phyloP scores from a whole-genome alignment of 1,140 invertebrate genomes.

The Eumaeus atala region DNA sequence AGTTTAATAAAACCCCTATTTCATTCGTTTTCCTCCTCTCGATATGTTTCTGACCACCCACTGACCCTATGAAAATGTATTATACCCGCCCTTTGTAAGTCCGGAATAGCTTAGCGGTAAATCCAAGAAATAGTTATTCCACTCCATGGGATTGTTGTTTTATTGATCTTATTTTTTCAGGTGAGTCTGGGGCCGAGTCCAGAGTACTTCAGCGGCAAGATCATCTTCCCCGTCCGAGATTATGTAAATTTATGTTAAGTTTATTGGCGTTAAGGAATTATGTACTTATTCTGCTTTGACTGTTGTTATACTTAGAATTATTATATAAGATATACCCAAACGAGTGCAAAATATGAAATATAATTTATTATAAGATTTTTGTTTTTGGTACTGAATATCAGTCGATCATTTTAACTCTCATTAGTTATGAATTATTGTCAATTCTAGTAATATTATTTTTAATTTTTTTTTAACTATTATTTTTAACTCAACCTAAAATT shows the following conservation, averaged over 20 bases:
- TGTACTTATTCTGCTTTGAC: not conserved
- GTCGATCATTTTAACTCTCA: no score
- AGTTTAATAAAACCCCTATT: not conserved
- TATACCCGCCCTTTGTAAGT: slow-evolving; percentile 1
- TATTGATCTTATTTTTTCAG: slow-evolving; percentile 12
- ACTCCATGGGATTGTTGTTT: not conserved
- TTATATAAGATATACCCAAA: no score
- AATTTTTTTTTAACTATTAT: no score
- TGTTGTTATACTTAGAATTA: not conserved
- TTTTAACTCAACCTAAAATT: no score
- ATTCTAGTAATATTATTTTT: no score
- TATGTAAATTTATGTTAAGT: slow-evolving; percentile 8
- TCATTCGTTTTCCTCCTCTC: not conserved
- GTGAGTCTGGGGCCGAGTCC: not conserved
- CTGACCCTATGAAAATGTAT: slow-evolving; percentile 9
- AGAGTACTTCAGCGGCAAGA: not conserved
- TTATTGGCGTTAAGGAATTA: not conserved
- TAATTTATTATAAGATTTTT: no score
- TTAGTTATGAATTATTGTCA: no score
- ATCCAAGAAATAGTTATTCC: not conserved
- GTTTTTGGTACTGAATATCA: no score
- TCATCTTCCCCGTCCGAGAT: not conserved
- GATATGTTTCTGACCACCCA: not conserved
- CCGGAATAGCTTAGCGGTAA: not conserved
- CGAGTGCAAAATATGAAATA: no score